These are phyloP conservation scores for Xerus rutilus DNA, from an alignment of 2,797 vertebrate genomes.

Conservation along the genomic window DNA sequence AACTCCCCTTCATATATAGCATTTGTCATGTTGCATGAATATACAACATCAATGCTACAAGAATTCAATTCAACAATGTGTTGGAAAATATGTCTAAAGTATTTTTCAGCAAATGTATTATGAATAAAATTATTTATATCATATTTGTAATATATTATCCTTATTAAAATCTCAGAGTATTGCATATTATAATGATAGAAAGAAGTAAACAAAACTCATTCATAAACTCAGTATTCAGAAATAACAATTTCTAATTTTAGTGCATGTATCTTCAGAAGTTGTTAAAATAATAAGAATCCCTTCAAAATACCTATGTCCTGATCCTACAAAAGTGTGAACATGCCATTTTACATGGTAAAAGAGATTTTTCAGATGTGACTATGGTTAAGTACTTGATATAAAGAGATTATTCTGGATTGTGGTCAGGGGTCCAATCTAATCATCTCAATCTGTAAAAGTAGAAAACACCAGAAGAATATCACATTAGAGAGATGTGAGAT, in stretches of 20 bases:
- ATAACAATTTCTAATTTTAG: background rate
- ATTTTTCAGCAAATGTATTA: background rate
- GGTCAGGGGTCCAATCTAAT: background rate
- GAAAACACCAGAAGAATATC: background rate
- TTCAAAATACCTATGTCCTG: background rate
- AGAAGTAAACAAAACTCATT: background rate
- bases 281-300: background rate
- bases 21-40: background rate
- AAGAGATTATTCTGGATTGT: background rate
- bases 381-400: background rate
- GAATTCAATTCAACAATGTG: background rate
- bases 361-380: background rate
- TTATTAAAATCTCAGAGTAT: background rate
- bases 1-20: background rate
- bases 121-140: background rate
- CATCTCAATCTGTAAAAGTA: background rate
- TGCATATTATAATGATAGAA: no score
- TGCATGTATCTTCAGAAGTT: background rate
- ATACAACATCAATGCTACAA: background rate
- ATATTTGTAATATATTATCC: background rate
- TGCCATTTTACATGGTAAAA: background rate
- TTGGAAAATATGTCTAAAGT: background rate
- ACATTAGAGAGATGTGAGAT: background rate
- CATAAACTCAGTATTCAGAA: background rate
- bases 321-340: background rate